Evolutionary conservation across 92 coral and sea anemone species (phyloP), one percentile per base, ranked within the genome.

Genomic region (Palythoa heliodiscus): DNA sequence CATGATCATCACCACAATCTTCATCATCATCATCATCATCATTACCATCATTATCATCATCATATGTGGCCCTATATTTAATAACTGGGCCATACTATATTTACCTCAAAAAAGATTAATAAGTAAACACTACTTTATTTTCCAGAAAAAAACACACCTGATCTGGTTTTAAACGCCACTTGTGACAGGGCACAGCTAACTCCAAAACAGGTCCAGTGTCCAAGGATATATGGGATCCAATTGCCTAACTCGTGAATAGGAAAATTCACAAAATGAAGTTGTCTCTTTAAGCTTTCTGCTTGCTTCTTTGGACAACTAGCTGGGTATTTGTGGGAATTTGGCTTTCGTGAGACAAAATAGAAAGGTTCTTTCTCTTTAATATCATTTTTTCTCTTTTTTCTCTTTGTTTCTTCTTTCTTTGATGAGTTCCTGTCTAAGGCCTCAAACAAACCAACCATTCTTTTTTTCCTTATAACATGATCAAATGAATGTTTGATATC

Each of bases 171-270:
- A 87, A 96, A 75, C 7, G 93, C 93, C 35, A 96, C 95, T 88
- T 96, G 99, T 43, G 98, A 86, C 60, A 95, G 91, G 0, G 98
- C 99, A 86, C 99, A 96, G 50, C 97, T 95, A 23, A 95, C 89
- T 16, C 99, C 99, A 93, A 96, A 92, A 69, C 99, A 96, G 39
- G 98, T 94, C 99, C 99, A 96, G 82, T 91, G 97, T 73, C 91
- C 94, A 88, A 92, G 87, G 0, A 91, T 92, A 90, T 92, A 96
- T 7, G 99, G 99, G 69, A 96, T 96, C 98, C 98, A 96, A 86
- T 93, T 96, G 2, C 99, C 99, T 74, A 89, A 89, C 75, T 92
- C 89, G 66, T 87, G 95, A 5, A 92, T 71, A 71, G 99, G 97
- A 7, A 96, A 87, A 22, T 85, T 89, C 23, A 88, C 96, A 87